Evolutionary conservation across 2,113 vertebrate genomes (phyloP).

Genomic region (Budorcas taxicolor): DNA sequence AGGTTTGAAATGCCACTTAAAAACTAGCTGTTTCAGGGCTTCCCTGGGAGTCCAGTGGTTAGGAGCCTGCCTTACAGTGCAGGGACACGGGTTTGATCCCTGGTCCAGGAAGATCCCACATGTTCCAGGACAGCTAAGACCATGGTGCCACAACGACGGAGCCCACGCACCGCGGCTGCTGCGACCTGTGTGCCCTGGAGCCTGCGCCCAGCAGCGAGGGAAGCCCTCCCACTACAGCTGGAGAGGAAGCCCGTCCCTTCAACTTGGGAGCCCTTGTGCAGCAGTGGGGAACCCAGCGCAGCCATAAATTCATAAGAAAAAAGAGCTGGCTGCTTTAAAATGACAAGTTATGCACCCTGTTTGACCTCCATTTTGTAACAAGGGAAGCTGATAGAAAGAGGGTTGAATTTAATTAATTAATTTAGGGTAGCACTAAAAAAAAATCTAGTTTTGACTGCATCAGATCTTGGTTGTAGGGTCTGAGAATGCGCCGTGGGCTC

Average conservation of each 20-base stretch:
- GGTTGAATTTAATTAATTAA: neutral
- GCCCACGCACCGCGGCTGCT: neutral
- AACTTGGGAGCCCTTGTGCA: neutral
- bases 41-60: neutral
- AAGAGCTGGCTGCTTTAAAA: neutral
- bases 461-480: neutral
- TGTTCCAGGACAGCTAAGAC: neutral
- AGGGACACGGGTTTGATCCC: neutral
- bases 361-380: neutral
- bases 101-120: neutral
- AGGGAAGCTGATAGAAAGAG: neutral
- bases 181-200: neutral
- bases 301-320: neutral
- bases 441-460: neutral
- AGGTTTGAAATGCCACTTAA: slow-evolving; percentile 12
- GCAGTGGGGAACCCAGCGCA: neutral
- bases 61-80: neutral
- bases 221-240: neutral
- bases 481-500: neutral
- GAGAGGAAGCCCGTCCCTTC: neutral
- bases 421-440: neutral
- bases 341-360: neutral
- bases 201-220: neutral
- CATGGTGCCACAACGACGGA: neutral
- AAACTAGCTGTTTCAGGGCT: neutral